Base-by-base conservation (phyloP, 2,888 invertebrate genomes). In the Deladenus siricidicola region DNA sequence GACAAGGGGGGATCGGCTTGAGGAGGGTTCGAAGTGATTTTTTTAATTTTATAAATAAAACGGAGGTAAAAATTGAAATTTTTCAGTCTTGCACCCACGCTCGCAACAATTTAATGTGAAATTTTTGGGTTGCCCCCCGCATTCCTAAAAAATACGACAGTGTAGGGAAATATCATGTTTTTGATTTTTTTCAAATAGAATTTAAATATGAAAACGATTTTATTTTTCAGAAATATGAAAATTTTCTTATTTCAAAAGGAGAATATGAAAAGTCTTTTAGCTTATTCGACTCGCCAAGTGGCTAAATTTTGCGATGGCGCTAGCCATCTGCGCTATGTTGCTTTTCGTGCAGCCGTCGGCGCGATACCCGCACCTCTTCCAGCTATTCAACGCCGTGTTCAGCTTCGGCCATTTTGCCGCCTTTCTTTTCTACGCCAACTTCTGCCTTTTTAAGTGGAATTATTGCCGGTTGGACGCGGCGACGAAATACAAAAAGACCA, bases 311-410 rank as follows among this genome's bases (percentile, higher is more conserved):
- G 45, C 49, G 28, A 21, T 55, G 8, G 30, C 50, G 4, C n/a
- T 51, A 8, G 29, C 21, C 19, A 44, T 64, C 29, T 64, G 61
- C 53, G 52, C 19, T 23, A 42, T 67, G 6, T 67, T 69, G 39
- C 29, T 70, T 45, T 65, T 64, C 51, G 62, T 62, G 2, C 44
- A 60, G 2, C 67, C 90, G 2, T 90, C 91, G 0, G 76, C 79
- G 0, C 82, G 82, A 63, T 87, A 87, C 71, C 92, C 93, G 0
- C 88, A 92, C 82, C 79, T 93, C 42, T 90, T 86, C 81, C 84
- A 89, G 0, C 81, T 93, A 50, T 80, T 89, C 26, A 85, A 90
- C 65, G 88, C 90, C 0, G 81, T 86, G 6, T 90, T 86, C 81
- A 88, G 88, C 8, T 93, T 88, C 80, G 53, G 30, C 17, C n/a